These are phyloP conservation scores for Laticauda colubrina DNA, from an alignment of 2,113 vertebrate species.

Conservation along the genomic window DNA sequence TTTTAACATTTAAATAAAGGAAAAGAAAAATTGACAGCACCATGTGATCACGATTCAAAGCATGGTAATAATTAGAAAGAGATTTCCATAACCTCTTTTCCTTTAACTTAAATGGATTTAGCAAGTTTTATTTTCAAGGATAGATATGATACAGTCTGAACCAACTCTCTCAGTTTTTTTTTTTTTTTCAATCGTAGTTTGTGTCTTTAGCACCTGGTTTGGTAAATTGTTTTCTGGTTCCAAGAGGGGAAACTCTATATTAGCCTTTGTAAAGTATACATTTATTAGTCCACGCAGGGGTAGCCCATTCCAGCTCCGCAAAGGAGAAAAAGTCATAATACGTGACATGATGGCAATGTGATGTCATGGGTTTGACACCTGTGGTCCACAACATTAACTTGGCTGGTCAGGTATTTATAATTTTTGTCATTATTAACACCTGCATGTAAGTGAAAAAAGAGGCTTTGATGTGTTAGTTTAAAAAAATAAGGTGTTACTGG, in stretches of 20 bases:
- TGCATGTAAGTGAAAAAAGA: no score
- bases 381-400: not conserved
- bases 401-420: not conserved
- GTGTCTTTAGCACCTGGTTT: not conserved
- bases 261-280: not conserved
- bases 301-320: no score
- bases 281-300: not conserved
- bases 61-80: not conserved
- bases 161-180: not conserved
- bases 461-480: no score
- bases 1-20: slow-evolving; percentile 43
- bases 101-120: not conserved
- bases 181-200: not conserved
- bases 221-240: not conserved
- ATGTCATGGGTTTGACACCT: no score
- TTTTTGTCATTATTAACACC: not conserved
- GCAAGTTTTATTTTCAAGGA: slow-evolving; percentile 12
- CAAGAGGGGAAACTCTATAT: not conserved
- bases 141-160: not conserved
- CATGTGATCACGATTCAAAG: slow-evolving; percentile 24
- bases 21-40: slow-evolving; percentile 18
- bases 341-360: no score
- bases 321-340: no score
- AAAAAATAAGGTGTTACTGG: no score
- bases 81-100: slow-evolving; percentile 3